These are phyloP conservation scores for Corythaeola cristata DNA, from an alignment of 2,113 vertebrate genomes.

Conservation along the genomic window DNA sequence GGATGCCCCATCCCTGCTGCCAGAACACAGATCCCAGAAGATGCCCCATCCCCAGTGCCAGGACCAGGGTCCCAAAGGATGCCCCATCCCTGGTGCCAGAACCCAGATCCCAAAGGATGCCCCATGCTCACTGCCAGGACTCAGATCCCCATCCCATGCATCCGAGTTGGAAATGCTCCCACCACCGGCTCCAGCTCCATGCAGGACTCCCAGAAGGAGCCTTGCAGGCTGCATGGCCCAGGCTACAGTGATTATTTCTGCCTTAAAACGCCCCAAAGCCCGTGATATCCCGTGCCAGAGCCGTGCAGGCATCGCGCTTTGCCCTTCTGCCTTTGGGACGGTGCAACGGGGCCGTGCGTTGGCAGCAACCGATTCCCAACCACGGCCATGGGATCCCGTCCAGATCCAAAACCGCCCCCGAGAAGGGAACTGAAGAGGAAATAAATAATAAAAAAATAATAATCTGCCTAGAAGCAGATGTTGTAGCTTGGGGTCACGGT, in stretches of 20 bases:
- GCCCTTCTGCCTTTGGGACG: rapidly evolving
- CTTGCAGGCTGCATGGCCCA: rapidly evolving
- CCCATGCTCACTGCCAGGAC: not conserved
- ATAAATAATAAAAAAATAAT: rapidly evolving
- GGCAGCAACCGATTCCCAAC: not conserved
- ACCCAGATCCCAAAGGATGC: not conserved
- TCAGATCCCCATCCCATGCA: not conserved
- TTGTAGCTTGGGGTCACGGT: not conserved
- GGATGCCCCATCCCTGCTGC: not conserved
- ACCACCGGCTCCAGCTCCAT: rapidly evolving
- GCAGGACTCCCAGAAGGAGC: not conserved
- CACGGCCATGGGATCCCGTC: rapidly evolving
- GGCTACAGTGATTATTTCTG: not conserved
- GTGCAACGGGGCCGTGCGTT: rapidly evolving
- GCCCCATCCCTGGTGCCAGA: too few species aligned
- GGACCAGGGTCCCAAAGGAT: too few species aligned
- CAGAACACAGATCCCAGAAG: not conserved
- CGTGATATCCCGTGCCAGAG: rapidly evolving
- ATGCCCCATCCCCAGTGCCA: too few species aligned
- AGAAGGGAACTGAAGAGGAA: not conserved
- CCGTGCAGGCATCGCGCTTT: rapidly evolving
- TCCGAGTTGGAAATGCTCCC: not conserved
- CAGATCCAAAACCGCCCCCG: rapidly evolving
- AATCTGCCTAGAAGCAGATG: not conserved
- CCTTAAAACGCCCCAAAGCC: not conserved